Evolutionary conservation across 2,888 invertebrate genomes (phyloP), one percentile per base, ranked within the genome.

Genomic region (Diaphora mendica): DNA sequence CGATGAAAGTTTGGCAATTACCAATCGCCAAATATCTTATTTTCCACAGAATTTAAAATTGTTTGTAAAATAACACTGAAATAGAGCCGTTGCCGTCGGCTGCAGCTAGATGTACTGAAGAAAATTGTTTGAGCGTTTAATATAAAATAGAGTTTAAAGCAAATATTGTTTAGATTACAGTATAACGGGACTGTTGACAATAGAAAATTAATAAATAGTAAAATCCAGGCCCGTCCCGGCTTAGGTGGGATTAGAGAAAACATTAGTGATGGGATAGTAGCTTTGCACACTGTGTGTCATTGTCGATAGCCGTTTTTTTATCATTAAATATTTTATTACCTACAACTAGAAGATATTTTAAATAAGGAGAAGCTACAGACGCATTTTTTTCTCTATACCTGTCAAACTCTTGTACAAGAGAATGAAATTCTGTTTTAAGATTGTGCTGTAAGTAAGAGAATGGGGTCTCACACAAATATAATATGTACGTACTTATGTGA

Each of bases 221-320:
- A 87, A 86, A 87, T 86, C 86, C 86, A 78, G 80, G 78, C 79
- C 86, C 79, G 77, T 85, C 83, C 82, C 82, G 79, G 89, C 91
- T 90, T 90, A 90, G 81, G 84, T 74, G 78, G 88, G 91, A 91
- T 92, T 92, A 92, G 84, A 88, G 88, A 88, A 87, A 88, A 88
- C 81, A 89, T 76, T 88, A 88, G 89, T 82, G 89, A 72, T 80
- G 86, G 23, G 75, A 64, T 48, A 15, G 35, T 9, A 66, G 0
- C 42, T 70, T 23, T 30, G 44, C 17, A 23, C 67, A 35, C 71
- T 70, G 65, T 78, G 48, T 81, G 81, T 85, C 80, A 82, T 79
- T 86, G 64, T 86, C 88, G 87, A 86, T 86, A 71, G 35, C 68
- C 30, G 15, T 23, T 26, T 62, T 0, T 15, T 59, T 30, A 15